Conservation (phyloP, 2,797 vertebrate species). For the Gephyroberyx darwinii region DNA sequence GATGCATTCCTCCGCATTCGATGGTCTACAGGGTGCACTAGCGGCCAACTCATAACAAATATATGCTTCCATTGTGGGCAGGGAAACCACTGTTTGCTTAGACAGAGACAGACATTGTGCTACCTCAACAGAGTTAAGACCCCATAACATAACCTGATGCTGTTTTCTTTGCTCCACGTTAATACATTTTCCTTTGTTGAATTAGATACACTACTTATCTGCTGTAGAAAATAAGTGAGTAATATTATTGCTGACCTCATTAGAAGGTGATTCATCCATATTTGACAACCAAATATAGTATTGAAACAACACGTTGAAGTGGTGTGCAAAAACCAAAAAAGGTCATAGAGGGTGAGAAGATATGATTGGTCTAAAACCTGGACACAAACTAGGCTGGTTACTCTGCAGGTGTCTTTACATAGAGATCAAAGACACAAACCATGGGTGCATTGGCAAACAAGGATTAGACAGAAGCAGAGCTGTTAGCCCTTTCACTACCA, state of each 20-base stretch:
- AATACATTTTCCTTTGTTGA: not conserved
- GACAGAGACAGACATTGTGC: not conserved
- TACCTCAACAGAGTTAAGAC: constrained; percentile 10
- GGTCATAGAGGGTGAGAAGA: not conserved
- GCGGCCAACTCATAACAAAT: constrained; percentile 9
- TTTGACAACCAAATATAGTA: not conserved
- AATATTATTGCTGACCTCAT: constrained; percentile 26
- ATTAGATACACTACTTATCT: not conserved
- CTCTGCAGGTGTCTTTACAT: not conserved
- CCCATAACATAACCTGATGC: not conserved
- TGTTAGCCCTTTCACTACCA: constrained; percentile 4
- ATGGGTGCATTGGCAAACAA: not conserved
- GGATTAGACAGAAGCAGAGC: not conserved
- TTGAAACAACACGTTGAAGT: not conserved
- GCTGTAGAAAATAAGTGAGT: constrained; percentile 2
- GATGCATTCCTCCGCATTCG: constrained; percentile 42
- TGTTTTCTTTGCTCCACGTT: not conserved
- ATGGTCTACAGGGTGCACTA: not conserved
- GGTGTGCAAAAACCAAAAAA: constrained; percentile 13
- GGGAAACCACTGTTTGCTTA: constrained; percentile 9
- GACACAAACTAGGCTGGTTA: not conserved
- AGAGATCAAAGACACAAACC: not conserved
- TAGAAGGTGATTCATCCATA: constrained; percentile 7
- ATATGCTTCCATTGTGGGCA: constrained; percentile 6
- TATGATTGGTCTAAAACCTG: not conserved